Base-by-base conservation (phyloP, 2,113 vertebrate species). In the Phoxinus phoxinus region DNA sequence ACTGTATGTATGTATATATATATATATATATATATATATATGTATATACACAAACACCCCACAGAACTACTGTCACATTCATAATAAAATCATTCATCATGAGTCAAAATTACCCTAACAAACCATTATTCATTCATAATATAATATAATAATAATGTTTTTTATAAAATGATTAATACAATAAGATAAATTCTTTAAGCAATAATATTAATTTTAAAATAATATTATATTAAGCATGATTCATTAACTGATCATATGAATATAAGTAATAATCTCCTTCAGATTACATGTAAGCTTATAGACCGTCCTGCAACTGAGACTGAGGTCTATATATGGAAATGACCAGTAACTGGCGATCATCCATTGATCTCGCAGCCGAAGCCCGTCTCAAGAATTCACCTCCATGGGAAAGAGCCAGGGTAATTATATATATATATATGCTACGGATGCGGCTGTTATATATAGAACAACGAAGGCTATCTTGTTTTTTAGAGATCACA, bases 401-500 rank as follows among this genome's bases (percentile, higher is more conserved):
- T 56, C 85, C 44, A 69, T 27, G 11, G 35, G 86, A 81, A n/a
- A 88, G 65, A 85, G 25, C 19, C 51, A 69, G 25, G 65, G 12
- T 56, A n/a, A 51, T 78, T 84, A 30, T 77, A 79, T 69, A 53
- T 76, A 30, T 84, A 30, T 67, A 81, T 77, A 44, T 71, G 35
- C 61, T 75, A 86, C 79, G 44, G 90, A 88, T 82, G 86, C 13
- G 0, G 11, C 13, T 27, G 67, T 79, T 91, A 92, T 90, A 90
- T 90, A 84, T 89, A 91, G 86, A 86, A 53, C 46, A 51, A 48
- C 7, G 19, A 17, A 86, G 76, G 46, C n/a, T 83, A 44, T 91
- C 83, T 85, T 90, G 88, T 85, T 91, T 91, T 87, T 75, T 72
- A 81, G 21, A 77, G 83, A 91, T 67, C 83, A 88, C 88, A 87